These are phyloP conservation scores for Julus scandinavius DNA, from an alignment of 2,888 invertebrate genomes.

Conservation along the genomic window DNA sequence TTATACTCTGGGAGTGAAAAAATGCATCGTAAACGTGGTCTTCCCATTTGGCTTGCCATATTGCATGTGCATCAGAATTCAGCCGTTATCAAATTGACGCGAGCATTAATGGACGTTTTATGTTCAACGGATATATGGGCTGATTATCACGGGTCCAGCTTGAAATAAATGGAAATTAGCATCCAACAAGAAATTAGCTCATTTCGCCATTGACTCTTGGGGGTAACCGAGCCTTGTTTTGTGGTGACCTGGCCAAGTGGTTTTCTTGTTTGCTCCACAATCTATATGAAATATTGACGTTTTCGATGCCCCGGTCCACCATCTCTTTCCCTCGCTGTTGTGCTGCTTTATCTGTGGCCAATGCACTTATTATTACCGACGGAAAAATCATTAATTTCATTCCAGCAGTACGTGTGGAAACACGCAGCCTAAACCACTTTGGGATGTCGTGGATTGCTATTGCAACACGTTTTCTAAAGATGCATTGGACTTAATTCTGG, in stretches of 20 bases:
- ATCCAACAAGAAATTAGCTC: neutral
- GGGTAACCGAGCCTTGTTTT: neutral
- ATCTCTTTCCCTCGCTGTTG: neutral
- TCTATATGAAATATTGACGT: slow-evolving; percentile 14
- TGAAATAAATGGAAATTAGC: neutral
- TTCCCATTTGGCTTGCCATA: neutral
- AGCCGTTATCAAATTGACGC: slow-evolving; percentile 4
- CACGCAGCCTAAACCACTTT: neutral
- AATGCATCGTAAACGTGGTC: slow-evolving; percentile 8
- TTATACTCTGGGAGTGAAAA: neutral
- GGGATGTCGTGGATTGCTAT: neutral
- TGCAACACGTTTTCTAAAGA: neutral
- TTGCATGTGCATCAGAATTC: neutral
- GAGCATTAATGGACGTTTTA: slow-evolving; percentile 7
- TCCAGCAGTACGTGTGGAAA: neutral
- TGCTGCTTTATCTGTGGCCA: neutral
- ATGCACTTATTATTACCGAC: neutral
- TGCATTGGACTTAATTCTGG: neutral
- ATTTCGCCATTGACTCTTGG: neutral
- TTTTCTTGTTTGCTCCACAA: neutral
- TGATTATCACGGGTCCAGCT: neutral
- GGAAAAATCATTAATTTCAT: slow-evolving; percentile 26
- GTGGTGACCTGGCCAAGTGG: neutral
- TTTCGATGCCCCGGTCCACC: neutral
- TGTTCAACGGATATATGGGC: neutral